These are phyloP conservation scores for Ispidina picta DNA, from an alignment of 2,797 vertebrate species.

Conservation along the genomic window DNA sequence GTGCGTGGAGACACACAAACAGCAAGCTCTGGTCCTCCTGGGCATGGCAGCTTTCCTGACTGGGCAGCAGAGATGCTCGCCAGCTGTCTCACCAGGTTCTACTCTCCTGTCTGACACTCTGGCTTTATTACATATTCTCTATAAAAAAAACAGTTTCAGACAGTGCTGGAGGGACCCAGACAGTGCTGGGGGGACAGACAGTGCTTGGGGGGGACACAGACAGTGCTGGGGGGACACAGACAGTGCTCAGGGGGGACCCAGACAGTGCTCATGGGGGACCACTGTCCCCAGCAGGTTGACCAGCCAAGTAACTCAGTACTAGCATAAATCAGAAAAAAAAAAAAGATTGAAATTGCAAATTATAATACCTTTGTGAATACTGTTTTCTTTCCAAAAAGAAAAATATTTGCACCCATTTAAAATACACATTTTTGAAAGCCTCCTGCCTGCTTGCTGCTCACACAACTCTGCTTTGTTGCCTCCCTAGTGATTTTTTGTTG, in stretches of 20 bases:
- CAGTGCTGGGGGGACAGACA: no score
- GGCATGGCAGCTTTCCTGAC: background rate
- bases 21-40: background rate
- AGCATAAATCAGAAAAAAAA: background rate
- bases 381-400: background rate
- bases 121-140: background rate
- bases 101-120: rapidly evolving
- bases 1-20: background rate
- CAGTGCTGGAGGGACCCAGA: no score
- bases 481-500: background rate
- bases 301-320: background rate
- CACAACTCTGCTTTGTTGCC: background rate
- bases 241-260: no score
- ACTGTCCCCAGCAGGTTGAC: no score
- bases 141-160: background rate
- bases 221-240: no score
- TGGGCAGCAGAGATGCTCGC: background rate
- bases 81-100: background rate
- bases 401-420: background rate
- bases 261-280: no score
- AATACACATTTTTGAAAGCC: background rate
- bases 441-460: background rate
- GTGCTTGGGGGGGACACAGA: no score
- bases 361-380: background rate
- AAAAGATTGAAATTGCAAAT: background rate